Evolutionary conservation across 2,797 vertebrate species (phyloP).

Genomic region (Enteromius treurensis): DNA sequence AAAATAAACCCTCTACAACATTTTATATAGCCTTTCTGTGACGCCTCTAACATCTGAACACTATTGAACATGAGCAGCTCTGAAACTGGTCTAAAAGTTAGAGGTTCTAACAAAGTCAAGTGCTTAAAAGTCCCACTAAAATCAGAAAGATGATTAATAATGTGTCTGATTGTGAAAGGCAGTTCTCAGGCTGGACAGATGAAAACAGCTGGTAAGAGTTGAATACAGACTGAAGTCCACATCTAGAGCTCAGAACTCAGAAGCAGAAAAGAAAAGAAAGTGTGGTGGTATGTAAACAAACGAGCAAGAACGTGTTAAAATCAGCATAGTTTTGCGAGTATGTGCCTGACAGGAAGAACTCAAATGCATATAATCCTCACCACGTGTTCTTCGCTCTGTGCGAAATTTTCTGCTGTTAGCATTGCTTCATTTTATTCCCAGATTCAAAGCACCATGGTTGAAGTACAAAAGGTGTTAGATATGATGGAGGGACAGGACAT

Average conservation of each 20-base stretch:
- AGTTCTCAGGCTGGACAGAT: slow-evolving; percentile 15
- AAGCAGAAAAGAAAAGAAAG: neutral
- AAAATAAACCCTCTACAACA: slow-evolving; percentile 29
- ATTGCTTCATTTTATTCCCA: neutral
- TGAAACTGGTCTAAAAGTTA: neutral
- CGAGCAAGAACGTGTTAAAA: neutral
- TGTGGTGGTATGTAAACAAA: neutral
- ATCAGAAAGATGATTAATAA: neutral
- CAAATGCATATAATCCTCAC: neutral
- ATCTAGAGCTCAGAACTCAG: neutral
- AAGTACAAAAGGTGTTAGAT: neutral
- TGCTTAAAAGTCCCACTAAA: slow-evolving; percentile 12
- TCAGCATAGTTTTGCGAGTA: neutral
- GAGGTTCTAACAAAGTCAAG: neutral
- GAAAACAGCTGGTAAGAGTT: neutral
- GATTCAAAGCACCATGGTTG: neutral
- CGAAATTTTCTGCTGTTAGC: neutral
- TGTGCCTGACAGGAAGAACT: neutral
- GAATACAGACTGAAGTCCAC: neutral
- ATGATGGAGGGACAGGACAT: neutral
- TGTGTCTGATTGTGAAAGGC: slow-evolving; percentile 9
- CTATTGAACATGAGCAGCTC: slow-evolving; percentile 1
- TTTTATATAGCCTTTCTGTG: neutral
- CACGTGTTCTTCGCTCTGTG: neutral
- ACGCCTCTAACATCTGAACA: slow-evolving; percentile 16